These are phyloP conservation scores for Seriola aureovittata DNA, from an alignment of 2,113 vertebrate genomes.

Conservation along the genomic window DNA sequence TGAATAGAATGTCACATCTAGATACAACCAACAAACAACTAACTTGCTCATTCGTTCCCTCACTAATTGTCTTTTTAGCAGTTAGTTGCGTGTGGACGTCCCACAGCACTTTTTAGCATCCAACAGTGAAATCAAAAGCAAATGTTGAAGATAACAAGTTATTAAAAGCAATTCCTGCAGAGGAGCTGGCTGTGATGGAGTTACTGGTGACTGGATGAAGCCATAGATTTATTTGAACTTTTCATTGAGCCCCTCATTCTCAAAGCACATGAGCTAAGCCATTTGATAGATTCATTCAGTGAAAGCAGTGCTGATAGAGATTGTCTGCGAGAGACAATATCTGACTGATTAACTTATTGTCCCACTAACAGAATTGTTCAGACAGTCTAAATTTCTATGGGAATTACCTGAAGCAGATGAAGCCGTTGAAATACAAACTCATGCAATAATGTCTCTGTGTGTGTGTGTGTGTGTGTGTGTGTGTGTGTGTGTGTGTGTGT, in stretches of 20 bases:
- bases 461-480: not conserved
- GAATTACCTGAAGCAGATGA: constrained; percentile 9
- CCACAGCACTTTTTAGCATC: not conserved
- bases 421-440: not conserved
- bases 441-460: no score
- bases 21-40: not conserved
- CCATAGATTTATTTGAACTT: not conserved
- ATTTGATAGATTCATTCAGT: not conserved
- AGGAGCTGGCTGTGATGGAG: not conserved
- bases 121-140: not conserved
- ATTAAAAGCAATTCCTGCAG: not conserved
- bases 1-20: not conserved
- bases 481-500: not conserved
- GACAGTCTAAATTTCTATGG: not conserved
- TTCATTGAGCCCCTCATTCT: not conserved
- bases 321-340: constrained; percentile 20
- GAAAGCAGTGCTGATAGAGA: constrained; percentile 4
- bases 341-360: constrained; percentile 20
- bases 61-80: not conserved
- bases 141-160: not conserved
- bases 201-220: not conserved
- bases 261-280: not conserved
- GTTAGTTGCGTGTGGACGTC: not conserved
- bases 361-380: constrained; percentile 14
- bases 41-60: not conserved